Evolutionary conservation across 2,113 vertebrate species (phyloP).

Genomic region (Tachycineta bicolor): DNA sequence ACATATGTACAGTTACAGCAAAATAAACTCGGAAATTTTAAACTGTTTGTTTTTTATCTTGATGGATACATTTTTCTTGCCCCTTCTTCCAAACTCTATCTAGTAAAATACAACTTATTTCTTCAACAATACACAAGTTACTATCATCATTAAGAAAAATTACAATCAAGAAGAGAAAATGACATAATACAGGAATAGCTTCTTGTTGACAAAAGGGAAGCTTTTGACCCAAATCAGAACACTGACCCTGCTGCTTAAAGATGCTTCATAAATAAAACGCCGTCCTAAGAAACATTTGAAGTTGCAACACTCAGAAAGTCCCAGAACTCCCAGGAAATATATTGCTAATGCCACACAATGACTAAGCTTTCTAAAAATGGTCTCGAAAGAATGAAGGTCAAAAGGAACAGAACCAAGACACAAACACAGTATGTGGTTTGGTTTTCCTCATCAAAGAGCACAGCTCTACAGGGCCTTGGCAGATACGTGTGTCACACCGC

Average conservation of each 20-base stretch:
- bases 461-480: background rate
- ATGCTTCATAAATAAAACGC: conserved; percentile 4
- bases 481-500: rapidly evolving
- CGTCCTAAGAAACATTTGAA: background rate
- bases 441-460: background rate
- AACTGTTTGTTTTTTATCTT: background rate
- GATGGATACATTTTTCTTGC: background rate
- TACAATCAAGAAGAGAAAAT: background rate
- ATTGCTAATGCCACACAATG: background rate
- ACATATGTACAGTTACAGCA: background rate
- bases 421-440: background rate
- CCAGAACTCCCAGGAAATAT: conserved; percentile 5
- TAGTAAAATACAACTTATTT: background rate
- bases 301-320: conserved; percentile 2
- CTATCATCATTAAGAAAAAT: background rate
- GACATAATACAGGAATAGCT: background rate
- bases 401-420: background rate
- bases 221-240: background rate
- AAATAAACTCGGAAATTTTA: background rate
- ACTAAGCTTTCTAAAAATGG: conserved; percentile 45
- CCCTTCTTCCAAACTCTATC: background rate
- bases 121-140: background rate
- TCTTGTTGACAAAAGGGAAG: background rate
- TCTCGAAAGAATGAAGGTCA: background rate
- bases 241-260: background rate